Evolutionary conservation across 1,140 invertebrate species (phyloP).

Genomic region (Epicauta chinensis): DNA sequence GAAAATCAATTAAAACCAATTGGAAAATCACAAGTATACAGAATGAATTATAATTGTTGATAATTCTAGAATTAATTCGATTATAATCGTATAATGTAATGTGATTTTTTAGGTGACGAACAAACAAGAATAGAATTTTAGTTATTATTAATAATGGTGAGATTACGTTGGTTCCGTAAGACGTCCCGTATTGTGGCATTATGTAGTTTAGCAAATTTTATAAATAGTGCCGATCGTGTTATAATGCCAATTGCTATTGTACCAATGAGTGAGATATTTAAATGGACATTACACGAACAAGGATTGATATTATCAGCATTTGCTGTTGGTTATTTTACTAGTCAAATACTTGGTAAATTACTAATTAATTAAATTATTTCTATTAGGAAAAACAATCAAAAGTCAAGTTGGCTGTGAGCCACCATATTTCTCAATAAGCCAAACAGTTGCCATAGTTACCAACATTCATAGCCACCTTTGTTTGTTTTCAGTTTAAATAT

Average conservation of each 20-base stretch:
- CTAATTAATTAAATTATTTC: slow-evolving; percentile 1
- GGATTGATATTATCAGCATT: slow-evolving; percentile 76
- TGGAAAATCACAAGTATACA: background rate
- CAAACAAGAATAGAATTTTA: too few species aligned
- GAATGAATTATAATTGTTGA: background rate
- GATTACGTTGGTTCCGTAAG: slow-evolving; percentile 47
- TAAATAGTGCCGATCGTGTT: slow-evolving; percentile 72
- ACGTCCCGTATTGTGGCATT: slow-evolving; percentile 59
- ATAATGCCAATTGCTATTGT: slow-evolving; percentile 79
- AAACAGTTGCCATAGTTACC: too few species aligned
- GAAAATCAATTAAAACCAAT: background rate
- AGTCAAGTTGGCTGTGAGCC: background rate
- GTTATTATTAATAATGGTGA: slow-evolving; percentile 44
- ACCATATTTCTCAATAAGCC: slow-evolving; percentile 8
- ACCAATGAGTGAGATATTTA: slow-evolving; percentile 67
- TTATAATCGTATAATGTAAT: background rate
- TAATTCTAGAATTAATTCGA: background rate
- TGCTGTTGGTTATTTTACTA: slow-evolving; percentile 73
- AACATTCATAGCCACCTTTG: too few species aligned
- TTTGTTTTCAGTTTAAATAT: too few species aligned
- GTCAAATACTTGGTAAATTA: slow-evolving; percentile 48
- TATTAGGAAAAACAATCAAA: background rate
- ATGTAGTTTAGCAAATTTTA: slow-evolving; percentile 72
- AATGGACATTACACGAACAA: slow-evolving; percentile 67
- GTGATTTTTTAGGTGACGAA: background rate